Evolutionary conservation across 2,888 invertebrate genomes (phyloP).

Genomic region (Acleris cristana): DNA sequence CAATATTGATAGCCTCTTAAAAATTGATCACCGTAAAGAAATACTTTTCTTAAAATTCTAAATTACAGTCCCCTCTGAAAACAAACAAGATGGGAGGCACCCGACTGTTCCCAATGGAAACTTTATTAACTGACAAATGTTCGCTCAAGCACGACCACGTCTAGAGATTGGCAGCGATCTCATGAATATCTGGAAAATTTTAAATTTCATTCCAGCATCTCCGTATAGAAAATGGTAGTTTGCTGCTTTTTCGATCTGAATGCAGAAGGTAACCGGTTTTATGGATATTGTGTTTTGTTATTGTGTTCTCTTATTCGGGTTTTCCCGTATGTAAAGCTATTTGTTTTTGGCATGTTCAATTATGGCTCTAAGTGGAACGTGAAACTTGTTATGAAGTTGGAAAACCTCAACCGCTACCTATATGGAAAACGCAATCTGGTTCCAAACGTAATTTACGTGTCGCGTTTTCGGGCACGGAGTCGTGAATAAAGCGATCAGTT

Average conservation of each 20-base stretch:
- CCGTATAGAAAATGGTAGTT: slow-evolving; percentile 29
- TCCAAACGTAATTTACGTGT: neutral
- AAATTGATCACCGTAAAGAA: slow-evolving; percentile 24
- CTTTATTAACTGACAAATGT: slow-evolving; percentile 35
- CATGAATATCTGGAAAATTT: slow-evolving; percentile 33
- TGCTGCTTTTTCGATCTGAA: slow-evolving; percentile 34
- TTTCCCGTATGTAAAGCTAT: slow-evolving; percentile 13
- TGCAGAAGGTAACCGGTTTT: slow-evolving; percentile 35
- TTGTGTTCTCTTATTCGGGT: slow-evolving; percentile 28
- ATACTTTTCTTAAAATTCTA: slow-evolving; percentile 17
- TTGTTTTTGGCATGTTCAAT: slow-evolving; percentile 18
- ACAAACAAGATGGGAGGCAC: slow-evolving; percentile 19
- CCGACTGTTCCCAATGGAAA: slow-evolving; percentile 25
- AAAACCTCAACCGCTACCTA: neutral
- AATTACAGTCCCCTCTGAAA: slow-evolving; percentile 13
- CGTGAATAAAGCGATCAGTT: no score
- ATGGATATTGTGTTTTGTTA: slow-evolving; percentile 33
- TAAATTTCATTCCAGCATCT: slow-evolving; percentile 33
- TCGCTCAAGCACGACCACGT: slow-evolving; percentile 31
- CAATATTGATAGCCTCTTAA: slow-evolving; percentile 21
- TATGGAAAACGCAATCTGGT: neutral
- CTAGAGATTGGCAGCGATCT: slow-evolving; percentile 30
- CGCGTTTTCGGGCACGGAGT: neutral
- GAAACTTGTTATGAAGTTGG: slow-evolving; percentile 2
- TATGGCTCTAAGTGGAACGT: slow-evolving; percentile 14